Evolutionary conservation across 2,797 vertebrate genomes (phyloP).

Genomic region (Notolabrus celidotus): DNA sequence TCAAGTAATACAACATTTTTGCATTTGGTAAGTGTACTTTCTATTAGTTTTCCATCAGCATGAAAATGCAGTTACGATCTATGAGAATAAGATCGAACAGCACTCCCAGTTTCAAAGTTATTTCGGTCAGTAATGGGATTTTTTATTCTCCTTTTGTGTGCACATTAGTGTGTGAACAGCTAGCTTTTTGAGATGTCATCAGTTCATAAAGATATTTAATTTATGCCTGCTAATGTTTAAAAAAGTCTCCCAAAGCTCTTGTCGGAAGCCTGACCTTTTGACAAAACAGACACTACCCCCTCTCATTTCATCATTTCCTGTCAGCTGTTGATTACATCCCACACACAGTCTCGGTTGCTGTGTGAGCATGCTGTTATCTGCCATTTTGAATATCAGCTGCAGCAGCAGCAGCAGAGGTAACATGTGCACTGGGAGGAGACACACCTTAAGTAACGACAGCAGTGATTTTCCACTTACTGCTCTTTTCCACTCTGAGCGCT

Average conservation of each 20-base stretch:
- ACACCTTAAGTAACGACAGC: slow-evolving; percentile 43
- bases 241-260: not conserved
- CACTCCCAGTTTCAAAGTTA: slow-evolving; percentile 21
- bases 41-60: not conserved
- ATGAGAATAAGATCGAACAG: slow-evolving; percentile 36
- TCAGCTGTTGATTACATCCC: slow-evolving; percentile 12
- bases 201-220: not conserved
- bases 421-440: slow-evolving; percentile 34
- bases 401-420: slow-evolving; percentile 17
- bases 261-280: not conserved
- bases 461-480: slow-evolving; percentile 69
- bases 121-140: slow-evolving; percentile 38
- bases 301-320: slow-evolving; percentile 13
- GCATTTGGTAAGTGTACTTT: not conserved
- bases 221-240: not conserved
- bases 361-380: slow-evolving; percentile 4
- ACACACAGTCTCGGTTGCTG: not conserved
- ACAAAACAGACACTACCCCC: not conserved
- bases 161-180: not conserved
- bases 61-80: not conserved
- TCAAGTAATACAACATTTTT: not conserved
- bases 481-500: slow-evolving; percentile 24
- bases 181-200: not conserved
- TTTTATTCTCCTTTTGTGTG: slow-evolving; percentile 8
- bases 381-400: slow-evolving; percentile 5